Conservation (phyloP, 1,140 invertebrate species). For the Zophobas atratus region DNA sequence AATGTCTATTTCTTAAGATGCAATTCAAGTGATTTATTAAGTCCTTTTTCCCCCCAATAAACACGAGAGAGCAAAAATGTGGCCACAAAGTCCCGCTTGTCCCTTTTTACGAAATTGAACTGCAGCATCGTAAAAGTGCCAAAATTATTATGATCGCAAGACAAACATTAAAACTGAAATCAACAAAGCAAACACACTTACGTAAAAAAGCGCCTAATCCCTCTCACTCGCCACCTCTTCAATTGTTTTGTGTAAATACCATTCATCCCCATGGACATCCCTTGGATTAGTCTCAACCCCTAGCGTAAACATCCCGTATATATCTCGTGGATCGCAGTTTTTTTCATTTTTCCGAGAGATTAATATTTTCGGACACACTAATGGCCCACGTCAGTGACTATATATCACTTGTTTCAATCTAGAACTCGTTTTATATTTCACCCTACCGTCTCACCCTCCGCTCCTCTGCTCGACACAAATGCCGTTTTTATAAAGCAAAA, state of each 20-base stretch:
- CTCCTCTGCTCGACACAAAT: conserved; percentile 5
- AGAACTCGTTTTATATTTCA: conserved; percentile 66
- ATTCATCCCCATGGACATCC: conserved; percentile 44
- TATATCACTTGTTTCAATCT: conserved; percentile 69
- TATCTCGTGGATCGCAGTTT: conserved; percentile 52
- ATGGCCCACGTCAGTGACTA: conserved; percentile 68
- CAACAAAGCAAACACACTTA: not conserved
- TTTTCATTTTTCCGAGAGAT: conserved; percentile 67
- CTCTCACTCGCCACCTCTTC: conserved; percentile 2
- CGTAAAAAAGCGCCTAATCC: not conserved
- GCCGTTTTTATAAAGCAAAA: conserved; percentile 48
- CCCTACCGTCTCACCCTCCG: conserved; percentile 4
- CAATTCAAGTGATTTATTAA: conserved; percentile 11
- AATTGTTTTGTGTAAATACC: conserved; percentile 48
- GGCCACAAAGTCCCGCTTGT: not conserved
- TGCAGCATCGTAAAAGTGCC: not conserved
- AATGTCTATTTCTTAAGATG: conserved; percentile 4
- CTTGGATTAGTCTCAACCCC: conserved; percentile 30
- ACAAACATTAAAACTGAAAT: not conserved
- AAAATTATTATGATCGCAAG: not conserved
- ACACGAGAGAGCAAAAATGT: not conserved
- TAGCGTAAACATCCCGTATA: conserved; percentile 58
- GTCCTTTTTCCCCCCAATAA: not conserved
- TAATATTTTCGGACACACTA: conserved; percentile 70
- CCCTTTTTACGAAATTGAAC: conserved; percentile 9